These are phyloP conservation scores for Neolamprologus modestus DNA, from an alignment of 2,113 vertebrate species.

Conservation along the genomic window DNA sequence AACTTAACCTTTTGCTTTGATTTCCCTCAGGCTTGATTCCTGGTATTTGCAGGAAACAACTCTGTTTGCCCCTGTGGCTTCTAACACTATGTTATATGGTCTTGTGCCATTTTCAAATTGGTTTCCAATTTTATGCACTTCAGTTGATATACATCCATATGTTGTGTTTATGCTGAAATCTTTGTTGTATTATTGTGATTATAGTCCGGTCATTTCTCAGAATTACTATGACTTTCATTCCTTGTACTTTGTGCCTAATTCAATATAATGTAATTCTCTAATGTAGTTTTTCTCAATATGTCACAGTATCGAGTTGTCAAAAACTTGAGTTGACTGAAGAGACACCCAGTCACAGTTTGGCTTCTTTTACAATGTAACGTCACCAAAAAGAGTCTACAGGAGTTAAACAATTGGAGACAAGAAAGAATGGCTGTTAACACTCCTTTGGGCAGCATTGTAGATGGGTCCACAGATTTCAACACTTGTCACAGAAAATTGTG, in stretches of 20 bases:
- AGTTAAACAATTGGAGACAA: not conserved
- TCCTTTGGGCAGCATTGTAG: not conserved
- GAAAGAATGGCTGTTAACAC: not conserved
- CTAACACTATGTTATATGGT: not conserved
- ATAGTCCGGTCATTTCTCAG: not conserved
- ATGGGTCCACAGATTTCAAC: not conserved
- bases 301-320: not conserved
- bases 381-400: not conserved
- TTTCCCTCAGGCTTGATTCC: constrained; percentile 55
- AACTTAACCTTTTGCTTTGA: constrained; percentile 65
- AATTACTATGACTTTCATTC: not conserved
- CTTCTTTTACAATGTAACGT: not conserved
- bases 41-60: constrained; percentile 28
- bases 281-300: not conserved
- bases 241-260: not conserved
- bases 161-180: not conserved
- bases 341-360: not conserved
- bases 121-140: not conserved
- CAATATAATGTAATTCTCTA: not conserved
- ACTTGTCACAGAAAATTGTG: not conserved
- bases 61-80: not conserved
- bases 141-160: not conserved
- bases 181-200: not conserved
- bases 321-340: not conserved
- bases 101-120: not conserved